A percentile compares a stretch with the other conserved stretches of the same genome.
These are phyloP conservation scores for Drosophila tripunctata DNA, from an alignment of 2,888 invertebrate genomes.

Conservation along the genomic window DNA sequence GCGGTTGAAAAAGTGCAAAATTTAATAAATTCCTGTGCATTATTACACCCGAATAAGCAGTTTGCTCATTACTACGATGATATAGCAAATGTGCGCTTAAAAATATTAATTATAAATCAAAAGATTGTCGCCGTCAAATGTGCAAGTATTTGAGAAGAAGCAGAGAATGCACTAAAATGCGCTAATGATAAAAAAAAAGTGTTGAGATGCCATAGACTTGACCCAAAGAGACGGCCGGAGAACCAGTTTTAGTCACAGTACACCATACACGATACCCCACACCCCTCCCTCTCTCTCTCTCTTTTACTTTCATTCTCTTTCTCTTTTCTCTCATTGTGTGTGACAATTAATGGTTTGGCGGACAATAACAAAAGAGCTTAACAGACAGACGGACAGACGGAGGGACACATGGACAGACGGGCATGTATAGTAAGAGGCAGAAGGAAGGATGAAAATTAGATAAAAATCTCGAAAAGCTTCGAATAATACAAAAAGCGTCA, in stretches of 20 bases:
- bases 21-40: no score
- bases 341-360: conserved; percentile 66
- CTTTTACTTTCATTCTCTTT: no score
- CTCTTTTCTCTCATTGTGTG: conserved; percentile 49
- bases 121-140: conserved; percentile 42
- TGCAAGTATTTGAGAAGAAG: conserved; percentile 32
- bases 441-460: conserved; percentile 41
- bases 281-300: neutral
- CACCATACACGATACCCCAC: no score
- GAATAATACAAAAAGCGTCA: conserved; percentile 58
- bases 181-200: conserved; percentile 42
- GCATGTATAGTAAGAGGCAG: conserved; percentile 1
- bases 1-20: neutral
- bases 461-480: conserved; percentile 57
- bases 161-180: conserved; percentile 55
- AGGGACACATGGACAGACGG: neutral
- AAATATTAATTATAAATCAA: conserved; percentile 36
- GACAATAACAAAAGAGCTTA: conserved; percentile 48
- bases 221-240: conserved; percentile 40
- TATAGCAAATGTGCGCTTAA: conserved; percentile 50
- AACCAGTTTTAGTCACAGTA: conserved; percentile 55
- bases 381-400: conserved; percentile 12
- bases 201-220: conserved; percentile 34
- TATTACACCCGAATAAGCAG: no score
- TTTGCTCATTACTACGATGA: conserved; percentile 55